Conservation (phyloP, 2,888 invertebrate genomes). For the Acronicta aceris region DNA sequence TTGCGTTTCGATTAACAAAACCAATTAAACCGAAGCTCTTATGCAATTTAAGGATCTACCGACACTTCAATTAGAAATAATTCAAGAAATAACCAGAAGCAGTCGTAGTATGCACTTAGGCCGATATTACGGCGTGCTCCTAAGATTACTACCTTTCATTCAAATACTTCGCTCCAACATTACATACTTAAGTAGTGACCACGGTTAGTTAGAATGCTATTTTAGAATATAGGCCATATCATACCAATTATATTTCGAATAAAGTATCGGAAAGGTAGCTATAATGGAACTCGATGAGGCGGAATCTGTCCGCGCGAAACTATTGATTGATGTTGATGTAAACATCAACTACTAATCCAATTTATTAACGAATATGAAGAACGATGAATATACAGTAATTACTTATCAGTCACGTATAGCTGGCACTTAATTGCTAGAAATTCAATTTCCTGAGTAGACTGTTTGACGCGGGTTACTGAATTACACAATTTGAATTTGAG, state of each 20-base stretch:
- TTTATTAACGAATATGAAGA: not conserved
- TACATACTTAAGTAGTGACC: too few species aligned
- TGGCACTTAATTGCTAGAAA: too few species aligned
- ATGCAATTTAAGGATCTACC: not conserved
- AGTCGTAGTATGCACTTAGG: not conserved
- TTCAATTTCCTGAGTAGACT: too few species aligned
- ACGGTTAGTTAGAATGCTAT: too few species aligned
- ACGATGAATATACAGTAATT: too few species aligned
- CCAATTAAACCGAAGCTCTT: constrained; percentile 1
- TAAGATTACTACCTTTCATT: not conserved
- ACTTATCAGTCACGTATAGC: not conserved
- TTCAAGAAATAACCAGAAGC: not conserved
- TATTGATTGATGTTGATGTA: not conserved
- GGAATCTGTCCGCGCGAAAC: not conserved
- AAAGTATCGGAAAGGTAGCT: not conserved
- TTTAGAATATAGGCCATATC: too few species aligned
- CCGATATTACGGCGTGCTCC: not conserved
- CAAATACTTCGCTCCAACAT: not conserved
- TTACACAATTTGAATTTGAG: too few species aligned
- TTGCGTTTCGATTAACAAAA: constrained; percentile 9
- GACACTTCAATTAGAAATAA: not conserved
- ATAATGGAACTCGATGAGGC: not conserved
- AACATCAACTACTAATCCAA: too few species aligned
- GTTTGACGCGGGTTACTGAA: too few species aligned
- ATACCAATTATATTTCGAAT: not conserved